These are phyloP conservation scores for Picus viridis DNA, from an alignment of 2,797 vertebrate genomes.

Conservation along the genomic window DNA sequence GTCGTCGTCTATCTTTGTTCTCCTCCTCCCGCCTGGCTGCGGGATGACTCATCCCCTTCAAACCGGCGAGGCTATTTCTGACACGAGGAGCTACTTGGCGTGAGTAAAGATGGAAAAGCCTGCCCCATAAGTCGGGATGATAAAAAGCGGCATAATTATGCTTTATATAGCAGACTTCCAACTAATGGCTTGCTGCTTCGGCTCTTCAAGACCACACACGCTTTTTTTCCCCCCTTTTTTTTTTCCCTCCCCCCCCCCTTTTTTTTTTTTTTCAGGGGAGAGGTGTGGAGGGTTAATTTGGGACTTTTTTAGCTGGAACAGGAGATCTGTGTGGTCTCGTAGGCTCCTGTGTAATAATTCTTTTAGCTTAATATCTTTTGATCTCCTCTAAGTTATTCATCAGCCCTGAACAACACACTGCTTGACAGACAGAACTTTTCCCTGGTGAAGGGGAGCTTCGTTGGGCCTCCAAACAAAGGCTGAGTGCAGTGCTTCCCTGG, in stretches of 20 bases:
- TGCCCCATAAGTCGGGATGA: constrained; percentile 71
- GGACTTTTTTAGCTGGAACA: constrained; percentile 72
- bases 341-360: constrained; percentile 81
- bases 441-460: constrained; percentile 69
- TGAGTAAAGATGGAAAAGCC: constrained; percentile 72
- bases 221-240: not conserved
- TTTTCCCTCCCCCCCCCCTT: no score
- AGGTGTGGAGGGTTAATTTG: constrained; percentile 68
- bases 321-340: constrained; percentile 83
- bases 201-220: constrained; percentile 79
- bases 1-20: constrained; percentile 65
- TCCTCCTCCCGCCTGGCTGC: constrained; percentile 63
- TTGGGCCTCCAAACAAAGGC: constrained; percentile 74
- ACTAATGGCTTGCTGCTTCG: constrained; percentile 69
- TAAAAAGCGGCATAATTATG: constrained; percentile 78
- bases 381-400: constrained; percentile 82
- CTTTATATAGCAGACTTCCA: constrained; percentile 78
- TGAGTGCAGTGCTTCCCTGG: not conserved
- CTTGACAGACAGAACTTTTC: constrained; percentile 77
- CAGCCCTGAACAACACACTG: constrained; percentile 74
- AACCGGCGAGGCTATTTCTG: constrained; percentile 65
- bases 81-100: constrained; percentile 68
- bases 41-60: constrained; percentile 64
- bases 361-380: constrained; percentile 83
- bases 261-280: constrained; percentile 47